Percentiles rank a stretch among this genome's conserved stretches.
Evolutionary conservation across 2,797 vertebrate species (phyloP).

Genomic region (Pseudomugil gertrudae): DNA sequence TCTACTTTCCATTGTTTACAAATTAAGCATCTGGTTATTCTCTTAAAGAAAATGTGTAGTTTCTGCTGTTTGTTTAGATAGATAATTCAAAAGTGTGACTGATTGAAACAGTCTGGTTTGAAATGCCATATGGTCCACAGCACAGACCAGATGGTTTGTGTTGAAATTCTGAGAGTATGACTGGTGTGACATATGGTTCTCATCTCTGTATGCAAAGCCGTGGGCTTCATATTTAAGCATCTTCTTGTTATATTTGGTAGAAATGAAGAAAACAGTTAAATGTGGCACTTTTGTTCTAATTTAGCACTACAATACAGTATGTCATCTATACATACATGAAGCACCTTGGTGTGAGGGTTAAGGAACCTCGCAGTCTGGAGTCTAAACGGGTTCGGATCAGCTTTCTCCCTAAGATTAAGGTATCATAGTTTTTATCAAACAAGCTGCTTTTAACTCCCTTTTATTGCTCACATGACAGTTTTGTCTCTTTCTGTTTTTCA

Average conservation of each 20-base stretch:
- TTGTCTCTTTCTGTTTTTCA: constrained; percentile 4
- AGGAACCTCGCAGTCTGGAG: constrained; percentile 91
- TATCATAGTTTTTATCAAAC: constrained; percentile 46
- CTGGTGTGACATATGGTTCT: constrained; percentile 72
- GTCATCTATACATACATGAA: constrained; percentile 96
- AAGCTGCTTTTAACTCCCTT: not conserved
- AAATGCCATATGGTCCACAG: constrained; percentile 76
- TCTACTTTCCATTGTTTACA: constrained; percentile 25
- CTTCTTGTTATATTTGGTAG: constrained; percentile 24
- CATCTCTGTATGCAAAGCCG: constrained; percentile 53
- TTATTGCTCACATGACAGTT: constrained; percentile 4
- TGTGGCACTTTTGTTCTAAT: constrained; percentile 27
- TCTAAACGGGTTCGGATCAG: constrained; percentile 89
- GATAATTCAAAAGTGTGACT: constrained; percentile 67
- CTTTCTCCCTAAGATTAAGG: constrained; percentile 95
- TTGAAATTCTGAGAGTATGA: constrained; percentile 44
- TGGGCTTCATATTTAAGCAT: constrained; percentile 18
- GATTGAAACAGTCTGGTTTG: constrained; percentile 65
- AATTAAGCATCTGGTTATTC: constrained; percentile 24
- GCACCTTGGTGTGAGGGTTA: constrained; percentile 92
- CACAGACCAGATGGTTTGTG: constrained; percentile 74
- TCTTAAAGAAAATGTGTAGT: constrained; percentile 54
- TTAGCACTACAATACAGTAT: constrained; percentile 90
- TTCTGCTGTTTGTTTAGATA: constrained; percentile 61
- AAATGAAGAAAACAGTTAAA: constrained; percentile 13